Evolutionary conservation across 92 coral and sea anemone species (phyloP).

Genomic region (Epizoanthus fatuus): DNA sequence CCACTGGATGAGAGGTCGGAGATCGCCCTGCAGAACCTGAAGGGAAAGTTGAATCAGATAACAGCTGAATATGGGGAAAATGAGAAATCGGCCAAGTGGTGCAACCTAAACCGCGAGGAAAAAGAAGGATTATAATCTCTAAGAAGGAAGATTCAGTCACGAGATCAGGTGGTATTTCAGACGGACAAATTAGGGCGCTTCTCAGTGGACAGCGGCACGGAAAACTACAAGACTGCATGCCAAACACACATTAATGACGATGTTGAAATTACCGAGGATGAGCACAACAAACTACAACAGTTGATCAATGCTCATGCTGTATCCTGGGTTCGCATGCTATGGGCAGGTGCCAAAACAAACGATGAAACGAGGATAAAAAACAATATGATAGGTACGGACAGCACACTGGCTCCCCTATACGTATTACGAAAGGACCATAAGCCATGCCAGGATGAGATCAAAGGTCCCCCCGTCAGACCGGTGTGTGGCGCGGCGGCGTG

Average conservation of each 20-base stretch:
- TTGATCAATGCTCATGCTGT: constrained; percentile 43
- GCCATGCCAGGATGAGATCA: background rate
- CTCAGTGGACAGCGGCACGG: constrained; percentile 54
- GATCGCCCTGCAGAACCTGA: constrained; percentile 31
- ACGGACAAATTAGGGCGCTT: constrained; percentile 57
- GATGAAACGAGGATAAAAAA: constrained; percentile 19
- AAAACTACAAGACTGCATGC: constrained; percentile 44
- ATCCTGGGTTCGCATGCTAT: constrained; percentile 33
- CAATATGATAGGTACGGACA: constrained; percentile 5
- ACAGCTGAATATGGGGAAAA: background rate
- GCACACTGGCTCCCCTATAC: constrained; percentile 36
- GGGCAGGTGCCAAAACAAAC: constrained; percentile 23
- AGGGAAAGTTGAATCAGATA: background rate
- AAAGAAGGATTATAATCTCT: constrained; percentile 43
- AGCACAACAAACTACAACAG: background rate
- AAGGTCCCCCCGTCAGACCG: constrained; percentile 21
- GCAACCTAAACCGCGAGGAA: constrained; percentile 9
- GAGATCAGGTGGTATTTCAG: constrained; percentile 37
- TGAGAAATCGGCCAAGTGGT: background rate
- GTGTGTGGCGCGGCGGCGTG: constrained; percentile 22
- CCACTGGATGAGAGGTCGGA: constrained; percentile 8
- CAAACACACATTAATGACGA: constrained; percentile 24
- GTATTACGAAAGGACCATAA: constrained; percentile 38
- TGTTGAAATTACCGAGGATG: constrained; percentile 2
- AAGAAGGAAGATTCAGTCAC: background rate